Conservation (phyloP, 2,888 invertebrate species). For the Hypena proboscidalis region DNA sequence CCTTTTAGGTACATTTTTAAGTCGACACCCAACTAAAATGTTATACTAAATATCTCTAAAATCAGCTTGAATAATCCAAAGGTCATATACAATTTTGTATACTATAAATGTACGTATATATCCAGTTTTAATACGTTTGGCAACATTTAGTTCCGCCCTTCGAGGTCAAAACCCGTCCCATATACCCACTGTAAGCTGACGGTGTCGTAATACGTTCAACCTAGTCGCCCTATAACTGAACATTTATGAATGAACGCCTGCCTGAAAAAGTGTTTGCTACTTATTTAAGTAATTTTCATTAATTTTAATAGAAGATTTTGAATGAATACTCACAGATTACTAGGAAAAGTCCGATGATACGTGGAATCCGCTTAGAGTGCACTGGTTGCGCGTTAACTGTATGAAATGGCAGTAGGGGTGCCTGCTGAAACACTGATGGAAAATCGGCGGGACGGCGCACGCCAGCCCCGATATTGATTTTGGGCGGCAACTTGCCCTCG, state of each 20-base stretch:
- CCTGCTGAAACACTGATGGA: constrained; percentile 73
- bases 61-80: no score
- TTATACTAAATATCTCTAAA: no score
- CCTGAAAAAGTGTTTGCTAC: constrained; percentile 6
- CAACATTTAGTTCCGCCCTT: constrained; percentile 45
- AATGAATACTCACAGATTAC: constrained; percentile 61
- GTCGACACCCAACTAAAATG: no score
- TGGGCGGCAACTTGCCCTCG: constrained; percentile 70
- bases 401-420: constrained; percentile 68
- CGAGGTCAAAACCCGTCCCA: constrained; percentile 67
- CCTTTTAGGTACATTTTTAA: no score
- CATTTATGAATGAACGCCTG: constrained; percentile 54
- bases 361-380: constrained; percentile 60
- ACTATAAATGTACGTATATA: no score
- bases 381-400: constrained; percentile 67
- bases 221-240: constrained; percentile 29
- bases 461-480: constrained; percentile 74
- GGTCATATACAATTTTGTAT: no score
- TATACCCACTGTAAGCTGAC: constrained; percentile 59
- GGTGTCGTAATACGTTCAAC: constrained; percentile 54
- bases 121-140: constrained; percentile 27
- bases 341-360: constrained; percentile 52
- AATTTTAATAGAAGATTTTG: constrained; percentile 6
- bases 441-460: constrained; percentile 73
- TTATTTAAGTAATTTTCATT: background rate